A percentile compares a stretch with the other conserved stretches of the same genome.
phyloP scores from a whole-genome alignment of 2,888 invertebrate genomes.

The Harpalus rufipes region DNA sequence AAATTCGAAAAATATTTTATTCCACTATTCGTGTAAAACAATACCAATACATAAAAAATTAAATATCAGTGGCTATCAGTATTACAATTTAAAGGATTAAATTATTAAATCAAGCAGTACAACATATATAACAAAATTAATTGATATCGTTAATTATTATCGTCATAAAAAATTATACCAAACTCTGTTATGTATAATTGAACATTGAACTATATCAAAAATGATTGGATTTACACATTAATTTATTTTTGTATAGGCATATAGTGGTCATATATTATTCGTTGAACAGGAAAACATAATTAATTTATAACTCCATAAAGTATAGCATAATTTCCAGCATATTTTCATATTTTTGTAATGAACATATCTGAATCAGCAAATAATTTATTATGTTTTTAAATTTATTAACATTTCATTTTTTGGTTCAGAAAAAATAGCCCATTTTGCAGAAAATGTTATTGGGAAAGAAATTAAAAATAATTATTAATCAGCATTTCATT shows the following conservation, averaged over 20 bases:
- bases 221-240: slow-evolving; percentile 35
- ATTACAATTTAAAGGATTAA: background rate
- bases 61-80: background rate
- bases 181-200: background rate
- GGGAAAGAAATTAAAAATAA: too few relatives aligned
- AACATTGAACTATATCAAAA: slow-evolving; percentile 31
- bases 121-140: background rate
- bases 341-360: slow-evolving; percentile 23
- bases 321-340: background rate
- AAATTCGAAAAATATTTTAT: too few relatives aligned
- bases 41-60: too few relatives aligned
- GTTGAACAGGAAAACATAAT: slow-evolving; percentile 29
- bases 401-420: background rate
- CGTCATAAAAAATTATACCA: background rate
- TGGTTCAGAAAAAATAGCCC: too few relatives aligned
- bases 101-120: background rate
- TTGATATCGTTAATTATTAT: slow-evolving; percentile 2
- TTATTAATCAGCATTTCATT: too few relatives aligned
- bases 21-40: too few relatives aligned
- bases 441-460: background rate
- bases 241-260: background rate
- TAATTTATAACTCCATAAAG: slow-evolving; percentile 47
- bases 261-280: slow-evolving; percentile 19
- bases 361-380: slow-evolving; percentile 18
- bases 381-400: background rate